A percentile compares a stretch with the other conserved stretches of the same genome.
Evolutionary conservation across 1,140 invertebrate genomes (phyloP).

Genomic region (Drosophila triauraria): DNA sequence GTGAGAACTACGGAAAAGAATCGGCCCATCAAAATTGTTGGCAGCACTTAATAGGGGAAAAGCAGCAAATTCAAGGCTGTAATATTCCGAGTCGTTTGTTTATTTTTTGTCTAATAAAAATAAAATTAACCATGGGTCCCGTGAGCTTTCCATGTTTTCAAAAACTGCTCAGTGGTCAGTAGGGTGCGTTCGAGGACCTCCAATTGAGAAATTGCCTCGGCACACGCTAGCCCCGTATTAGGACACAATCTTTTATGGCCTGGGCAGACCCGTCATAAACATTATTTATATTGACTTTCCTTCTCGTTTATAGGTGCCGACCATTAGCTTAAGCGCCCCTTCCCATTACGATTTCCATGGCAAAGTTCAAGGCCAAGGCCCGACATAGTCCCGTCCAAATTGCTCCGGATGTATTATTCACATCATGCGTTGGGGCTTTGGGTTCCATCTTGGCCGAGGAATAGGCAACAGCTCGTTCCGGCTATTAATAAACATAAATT

Average conservation of each 20-base stretch:
- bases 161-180: constrained; percentile 12
- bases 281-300: constrained; percentile 74
- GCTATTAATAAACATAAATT: constrained; percentile 71
- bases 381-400: constrained; percentile 26
- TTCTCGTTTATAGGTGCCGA: constrained; percentile 47
- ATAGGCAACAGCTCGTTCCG: constrained; percentile 39
- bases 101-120: constrained; percentile 14
- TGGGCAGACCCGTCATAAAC: constrained; percentile 49
- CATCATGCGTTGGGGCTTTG: constrained; percentile 52
- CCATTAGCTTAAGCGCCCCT: constrained; percentile 62
- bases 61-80: constrained; percentile 1
- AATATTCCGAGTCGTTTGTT: constrained; percentile 4
- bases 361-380: constrained; percentile 65
- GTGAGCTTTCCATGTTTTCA: constrained; percentile 17
- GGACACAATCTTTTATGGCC: constrained; percentile 52
- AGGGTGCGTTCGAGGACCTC: constrained; percentile 30
- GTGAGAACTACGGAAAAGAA: constrained; percentile 9
- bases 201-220: constrained; percentile 46
- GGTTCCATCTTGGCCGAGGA: constrained; percentile 31
- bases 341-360: constrained; percentile 25
- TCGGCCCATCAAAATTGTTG: constrained; percentile 22
- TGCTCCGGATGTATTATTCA: constrained; percentile 56
- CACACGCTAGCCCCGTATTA: constrained; percentile 58
- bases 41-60: constrained; percentile 1
- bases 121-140: constrained; percentile 7